A percentile compares a stretch with the other conserved stretches of the same genome.
Evolutionary conservation across 2,888 invertebrate genomes (phyloP).

Genomic region (Agrochola macilenta): DNA sequence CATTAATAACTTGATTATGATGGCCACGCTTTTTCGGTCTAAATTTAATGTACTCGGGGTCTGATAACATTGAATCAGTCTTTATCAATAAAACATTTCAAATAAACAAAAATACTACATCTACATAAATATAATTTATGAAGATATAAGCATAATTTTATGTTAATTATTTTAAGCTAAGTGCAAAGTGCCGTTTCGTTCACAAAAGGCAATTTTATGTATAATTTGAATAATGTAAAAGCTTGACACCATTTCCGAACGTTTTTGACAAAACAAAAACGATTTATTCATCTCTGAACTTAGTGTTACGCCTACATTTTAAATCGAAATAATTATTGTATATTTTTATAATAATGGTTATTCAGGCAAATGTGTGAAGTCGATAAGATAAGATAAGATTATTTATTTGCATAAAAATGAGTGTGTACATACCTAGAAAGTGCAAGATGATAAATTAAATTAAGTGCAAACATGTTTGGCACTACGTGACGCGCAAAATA

Average conservation of each 20-base stretch:
- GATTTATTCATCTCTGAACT: slow-evolving; percentile 54
- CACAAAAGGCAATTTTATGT: slow-evolving; percentile 54
- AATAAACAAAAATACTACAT: slow-evolving; percentile 15
- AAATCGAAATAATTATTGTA: slow-evolving; percentile 33
- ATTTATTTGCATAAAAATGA: no score
- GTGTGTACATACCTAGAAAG: no score
- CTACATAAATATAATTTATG: slow-evolving; percentile 37
- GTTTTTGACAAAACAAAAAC: slow-evolving; percentile 27
- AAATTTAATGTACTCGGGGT: not conserved
- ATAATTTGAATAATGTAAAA: slow-evolving; percentile 62
- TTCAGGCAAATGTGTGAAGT: slow-evolving; percentile 15
- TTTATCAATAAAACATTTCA: slow-evolving; percentile 9
- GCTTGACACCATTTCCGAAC: slow-evolving; percentile 54
- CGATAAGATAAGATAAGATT: no score
- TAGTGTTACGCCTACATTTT: slow-evolving; percentile 39
- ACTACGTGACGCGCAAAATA: no score
- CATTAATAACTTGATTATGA: not conserved
- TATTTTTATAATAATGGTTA: slow-evolving; percentile 13
- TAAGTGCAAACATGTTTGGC: no score
- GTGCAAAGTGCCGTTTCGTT: slow-evolving; percentile 62
- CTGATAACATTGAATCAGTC: not conserved
- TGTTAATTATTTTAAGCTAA: slow-evolving; percentile 55
- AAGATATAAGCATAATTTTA: slow-evolving; percentile 45
- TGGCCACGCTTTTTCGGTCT: not conserved
- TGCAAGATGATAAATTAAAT: no score